These are phyloP conservation scores for Brachypterus glaber DNA, from an alignment of 2,888 invertebrate genomes.

Conservation along the genomic window DNA sequence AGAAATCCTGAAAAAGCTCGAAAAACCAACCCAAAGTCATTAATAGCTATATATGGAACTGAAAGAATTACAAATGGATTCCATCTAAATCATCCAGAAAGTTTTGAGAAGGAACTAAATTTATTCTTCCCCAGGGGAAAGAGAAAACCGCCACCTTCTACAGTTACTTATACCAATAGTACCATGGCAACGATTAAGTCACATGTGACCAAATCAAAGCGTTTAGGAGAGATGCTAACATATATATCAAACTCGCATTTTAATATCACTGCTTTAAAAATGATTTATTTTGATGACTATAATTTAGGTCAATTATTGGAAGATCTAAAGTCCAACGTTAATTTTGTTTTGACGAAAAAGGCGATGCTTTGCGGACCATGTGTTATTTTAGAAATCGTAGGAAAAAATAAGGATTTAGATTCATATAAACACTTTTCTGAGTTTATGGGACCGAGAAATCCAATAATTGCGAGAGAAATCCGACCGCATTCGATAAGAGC, in stretches of 20 bases:
- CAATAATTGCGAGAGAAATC: conserved; percentile 74
- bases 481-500: conserved; percentile 76
- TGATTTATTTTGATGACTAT: too few species aligned
- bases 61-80: conserved; percentile 57
- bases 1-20: conserved; percentile 50
- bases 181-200: conserved; percentile 81
- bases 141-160: neutral
- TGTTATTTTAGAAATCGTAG: too few species aligned
- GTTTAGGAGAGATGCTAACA: conserved; percentile 58
- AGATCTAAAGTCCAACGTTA: too few species aligned
- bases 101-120: conserved; percentile 45
- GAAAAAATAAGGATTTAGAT: too few species aligned
- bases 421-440: too few species aligned
- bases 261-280: conserved; percentile 65
- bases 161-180: conserved; percentile 43
- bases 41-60: conserved; percentile 55
- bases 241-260: conserved; percentile 60
- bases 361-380: too few species aligned
- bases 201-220: conserved; percentile 68
- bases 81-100: conserved; percentile 49
- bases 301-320: too few species aligned
- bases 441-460: conserved; percentile 78
- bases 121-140: conserved; percentile 52
- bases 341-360: too few species aligned
- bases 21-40: conserved; percentile 42